Conservation (phyloP, 35 echinoderm and acorn worm genomes). For the Apostichopus parvimensis region DNA sequence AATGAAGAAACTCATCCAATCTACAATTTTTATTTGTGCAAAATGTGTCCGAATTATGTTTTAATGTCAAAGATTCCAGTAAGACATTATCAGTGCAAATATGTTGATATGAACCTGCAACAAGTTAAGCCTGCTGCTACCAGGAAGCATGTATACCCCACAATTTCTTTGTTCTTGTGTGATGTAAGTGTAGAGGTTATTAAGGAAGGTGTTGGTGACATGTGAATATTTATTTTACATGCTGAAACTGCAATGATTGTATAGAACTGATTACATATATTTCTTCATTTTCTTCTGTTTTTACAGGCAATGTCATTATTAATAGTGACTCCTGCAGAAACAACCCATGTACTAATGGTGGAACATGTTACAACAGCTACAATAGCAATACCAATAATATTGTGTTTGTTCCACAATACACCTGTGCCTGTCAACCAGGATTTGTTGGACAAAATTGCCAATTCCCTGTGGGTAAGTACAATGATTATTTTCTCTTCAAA, state of each 20-base stretch:
- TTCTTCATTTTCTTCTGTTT: not conserved
- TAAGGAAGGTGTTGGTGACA: no score
- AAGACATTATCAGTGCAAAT: no score
- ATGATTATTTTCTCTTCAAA: not conserved
- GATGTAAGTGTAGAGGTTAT: not conserved
- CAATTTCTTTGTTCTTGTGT: not conserved
- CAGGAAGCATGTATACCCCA: no score
- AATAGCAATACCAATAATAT: constrained; percentile 47
- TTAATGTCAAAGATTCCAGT: no score
- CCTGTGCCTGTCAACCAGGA: constrained; percentile 65
- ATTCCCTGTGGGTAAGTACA: constrained; percentile 18
- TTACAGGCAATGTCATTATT: not conserved
- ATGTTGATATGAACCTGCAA: no score
- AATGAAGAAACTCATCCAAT: no score
- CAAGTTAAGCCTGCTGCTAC: no score
- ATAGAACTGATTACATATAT: not conserved
- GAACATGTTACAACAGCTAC: constrained; percentile 85
- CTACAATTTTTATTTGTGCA: no score
- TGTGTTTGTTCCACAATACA: constrained; percentile 65
- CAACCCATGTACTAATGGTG: constrained; percentile 77
- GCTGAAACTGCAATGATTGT: not conserved
- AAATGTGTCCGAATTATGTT: no score
- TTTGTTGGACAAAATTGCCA: constrained; percentile 74
- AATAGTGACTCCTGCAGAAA: constrained; percentile 53
- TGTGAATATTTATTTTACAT: not conserved